phyloP scores from a whole-genome alignment of 2,888 invertebrate species.

The Cheilosia impressa region DNA sequence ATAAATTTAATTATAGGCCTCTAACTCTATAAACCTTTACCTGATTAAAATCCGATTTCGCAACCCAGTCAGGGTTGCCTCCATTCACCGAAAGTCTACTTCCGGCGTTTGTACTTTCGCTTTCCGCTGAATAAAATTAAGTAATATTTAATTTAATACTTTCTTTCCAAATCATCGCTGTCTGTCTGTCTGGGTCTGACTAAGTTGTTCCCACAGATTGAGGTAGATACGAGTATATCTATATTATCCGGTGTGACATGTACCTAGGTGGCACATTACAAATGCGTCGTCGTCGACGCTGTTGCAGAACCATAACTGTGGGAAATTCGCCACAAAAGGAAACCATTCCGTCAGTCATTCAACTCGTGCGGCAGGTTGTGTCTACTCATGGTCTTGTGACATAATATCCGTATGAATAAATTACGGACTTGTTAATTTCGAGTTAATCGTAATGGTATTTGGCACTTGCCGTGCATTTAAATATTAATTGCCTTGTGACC shows the following conservation, averaged over 20 bases:
- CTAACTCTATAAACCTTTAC: constrained; percentile 26
- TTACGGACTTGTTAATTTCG: constrained; percentile 54
- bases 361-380: constrained; percentile 35
- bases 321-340: constrained; percentile 62
- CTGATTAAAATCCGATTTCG: constrained; percentile 12
- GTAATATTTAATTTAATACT: constrained; percentile 44
- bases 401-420: constrained; percentile 68
- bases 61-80: not conserved
- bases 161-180: constrained; percentile 39
- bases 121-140: constrained; percentile 42
- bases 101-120: constrained; percentile 45
- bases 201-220: constrained; percentile 43
- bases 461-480: constrained; percentile 61
- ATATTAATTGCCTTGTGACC: constrained; percentile 33
- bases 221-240: constrained; percentile 7
- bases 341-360: constrained; percentile 66
- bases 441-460: constrained; percentile 51
- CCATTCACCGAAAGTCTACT: constrained; percentile 8
- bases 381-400: constrained; percentile 61
- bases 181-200: constrained; percentile 14
- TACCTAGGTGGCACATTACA: constrained; percentile 14
- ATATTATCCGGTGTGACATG: not conserved
- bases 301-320: constrained; percentile 56
- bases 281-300: constrained; percentile 24
- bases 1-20: constrained; percentile 1